Percentiles rank a stretch among this genome's conserved stretches.
Evolutionary conservation across 2,113 vertebrate species (phyloP).

Genomic region (Gasterosteus nipponicus): DNA sequence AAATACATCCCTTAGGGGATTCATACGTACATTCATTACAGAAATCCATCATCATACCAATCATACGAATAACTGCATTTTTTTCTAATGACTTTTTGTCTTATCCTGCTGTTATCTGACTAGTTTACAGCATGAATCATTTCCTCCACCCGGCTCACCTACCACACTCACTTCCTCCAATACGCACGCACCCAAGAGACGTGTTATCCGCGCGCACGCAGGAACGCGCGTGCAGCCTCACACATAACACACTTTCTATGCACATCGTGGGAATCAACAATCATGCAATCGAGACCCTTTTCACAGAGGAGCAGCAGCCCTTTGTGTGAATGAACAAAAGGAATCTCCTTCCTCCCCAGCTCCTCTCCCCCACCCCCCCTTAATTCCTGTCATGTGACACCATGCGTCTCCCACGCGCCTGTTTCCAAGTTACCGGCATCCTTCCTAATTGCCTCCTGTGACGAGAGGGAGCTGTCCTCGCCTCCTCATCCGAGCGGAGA

Average conservation of each 20-base stretch:
- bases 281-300: conserved; percentile 26
- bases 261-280: not conserved
- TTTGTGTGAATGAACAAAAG: conserved; percentile 75
- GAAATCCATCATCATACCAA: conserved; percentile 21
- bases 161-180: conserved; percentile 29
- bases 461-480: conserved; percentile 52
- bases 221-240: conserved; percentile 23
- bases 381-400: conserved; percentile 71
- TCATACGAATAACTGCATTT: not conserved
- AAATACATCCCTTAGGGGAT: conserved; percentile 32
- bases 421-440: conserved; percentile 77
- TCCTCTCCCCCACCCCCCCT: conserved; percentile 26
- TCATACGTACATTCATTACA: conserved; percentile 33
- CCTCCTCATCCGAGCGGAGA: conserved; percentile 7
- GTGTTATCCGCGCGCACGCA: not conserved
- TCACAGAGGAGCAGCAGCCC: conserved; percentile 47
- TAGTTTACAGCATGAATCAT: conserved; percentile 16
- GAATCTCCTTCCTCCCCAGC: conserved; percentile 66
- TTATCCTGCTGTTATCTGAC: conserved; percentile 4
- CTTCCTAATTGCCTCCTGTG: conserved; percentile 70
- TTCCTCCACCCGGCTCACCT: conserved; percentile 36
- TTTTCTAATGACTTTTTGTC: conserved; percentile 4
- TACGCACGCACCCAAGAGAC: conserved; percentile 8
- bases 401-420: conserved; percentile 67
- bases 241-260: conserved; percentile 17